Percentiles rank a stretch among this genome's conserved stretches.
Conservation (phyloP, 2,797 vertebrate species). For the Morelia viridis region DNA sequence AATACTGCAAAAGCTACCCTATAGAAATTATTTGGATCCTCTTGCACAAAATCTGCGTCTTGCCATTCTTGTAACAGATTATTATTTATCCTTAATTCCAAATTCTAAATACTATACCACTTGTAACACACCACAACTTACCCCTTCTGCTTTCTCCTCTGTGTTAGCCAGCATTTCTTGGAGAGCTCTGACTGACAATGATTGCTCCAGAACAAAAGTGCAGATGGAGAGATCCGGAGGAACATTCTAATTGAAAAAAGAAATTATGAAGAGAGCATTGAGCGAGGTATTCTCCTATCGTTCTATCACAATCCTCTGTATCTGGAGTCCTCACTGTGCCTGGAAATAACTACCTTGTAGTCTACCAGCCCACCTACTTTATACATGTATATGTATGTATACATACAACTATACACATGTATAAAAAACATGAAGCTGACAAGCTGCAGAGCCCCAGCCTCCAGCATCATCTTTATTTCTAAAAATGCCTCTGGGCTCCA, state of each 20-base stretch:
- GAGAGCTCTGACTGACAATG: conserved; percentile 89
- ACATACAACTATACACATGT: not conserved
- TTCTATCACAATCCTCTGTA: not conserved
- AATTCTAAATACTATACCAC: not conserved
- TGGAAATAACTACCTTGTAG: not conserved
- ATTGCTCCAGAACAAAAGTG: conserved; percentile 94
- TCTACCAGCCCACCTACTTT: not conserved
- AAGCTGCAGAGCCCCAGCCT: not conserved
- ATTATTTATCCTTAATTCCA: not conserved
- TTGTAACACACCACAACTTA: conserved; percentile 72
- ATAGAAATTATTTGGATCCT: not conserved
- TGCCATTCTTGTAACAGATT: not conserved
- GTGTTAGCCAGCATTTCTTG: conserved; percentile 97
- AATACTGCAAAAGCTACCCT: not conserved
- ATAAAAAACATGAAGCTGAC: not conserved
- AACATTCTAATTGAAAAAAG: conserved; percentile 83
- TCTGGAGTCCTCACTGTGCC: not conserved
- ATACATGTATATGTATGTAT: not conserved
- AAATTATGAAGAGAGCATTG: conserved; percentile 28
- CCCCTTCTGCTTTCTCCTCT: conserved; percentile 90
- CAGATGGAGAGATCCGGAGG: conserved; percentile 98
- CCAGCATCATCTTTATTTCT: not conserved
- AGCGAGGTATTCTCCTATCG: not conserved
- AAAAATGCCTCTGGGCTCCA: not conserved
- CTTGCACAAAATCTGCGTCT: not conserved